Percentiles rank a stretch among this genome's conserved stretches.
phyloP scores from a whole-genome alignment of 2,888 invertebrate genomes.

The Oligia strigilis region DNA sequence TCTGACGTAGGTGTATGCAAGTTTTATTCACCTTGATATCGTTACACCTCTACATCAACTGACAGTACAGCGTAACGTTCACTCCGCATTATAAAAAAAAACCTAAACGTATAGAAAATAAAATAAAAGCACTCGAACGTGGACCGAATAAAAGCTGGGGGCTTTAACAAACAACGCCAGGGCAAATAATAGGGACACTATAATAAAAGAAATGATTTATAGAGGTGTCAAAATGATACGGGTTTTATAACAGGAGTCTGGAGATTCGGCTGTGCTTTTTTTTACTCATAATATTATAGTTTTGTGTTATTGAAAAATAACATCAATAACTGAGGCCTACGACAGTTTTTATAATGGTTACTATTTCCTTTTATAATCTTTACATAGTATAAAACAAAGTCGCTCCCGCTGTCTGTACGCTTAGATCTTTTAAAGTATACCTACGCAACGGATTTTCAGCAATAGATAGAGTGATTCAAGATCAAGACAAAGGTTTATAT shows the following conservation, averaged over 20 bases:
- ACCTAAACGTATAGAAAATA: constrained; percentile 60
- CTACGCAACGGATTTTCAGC: too few relatives aligned
- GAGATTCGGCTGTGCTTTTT: constrained; percentile 8
- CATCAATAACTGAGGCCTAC: neutral
- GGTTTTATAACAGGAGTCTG: constrained; percentile 62
- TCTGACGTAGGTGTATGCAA: constrained; percentile 40
- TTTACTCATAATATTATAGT: constrained; percentile 15
- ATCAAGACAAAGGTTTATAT: too few relatives aligned
- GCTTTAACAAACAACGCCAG: constrained; percentile 76
- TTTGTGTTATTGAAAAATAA: constrained; percentile 15
- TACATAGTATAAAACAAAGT: too few relatives aligned
- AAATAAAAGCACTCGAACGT: constrained; percentile 72
- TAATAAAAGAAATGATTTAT: constrained; percentile 88
- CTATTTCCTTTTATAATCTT: constrained; percentile 1
- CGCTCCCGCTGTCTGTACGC: too few relatives aligned
- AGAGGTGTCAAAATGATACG: constrained; percentile 78
- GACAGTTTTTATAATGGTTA: neutral
- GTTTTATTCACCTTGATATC: constrained; percentile 56
- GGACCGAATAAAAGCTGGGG: constrained; percentile 73
- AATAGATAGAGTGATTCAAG: too few relatives aligned
- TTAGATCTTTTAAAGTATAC: too few relatives aligned
- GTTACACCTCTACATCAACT: constrained; percentile 40
- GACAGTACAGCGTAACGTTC: constrained; percentile 51
- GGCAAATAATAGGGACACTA: constrained; percentile 79
- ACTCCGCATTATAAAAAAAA: constrained; percentile 50